Evolutionary conservation across 2,797 vertebrate genomes (phyloP), one percentile per base, ranked within the genome.

Genomic region (Uromys caudimaculatus): DNA sequence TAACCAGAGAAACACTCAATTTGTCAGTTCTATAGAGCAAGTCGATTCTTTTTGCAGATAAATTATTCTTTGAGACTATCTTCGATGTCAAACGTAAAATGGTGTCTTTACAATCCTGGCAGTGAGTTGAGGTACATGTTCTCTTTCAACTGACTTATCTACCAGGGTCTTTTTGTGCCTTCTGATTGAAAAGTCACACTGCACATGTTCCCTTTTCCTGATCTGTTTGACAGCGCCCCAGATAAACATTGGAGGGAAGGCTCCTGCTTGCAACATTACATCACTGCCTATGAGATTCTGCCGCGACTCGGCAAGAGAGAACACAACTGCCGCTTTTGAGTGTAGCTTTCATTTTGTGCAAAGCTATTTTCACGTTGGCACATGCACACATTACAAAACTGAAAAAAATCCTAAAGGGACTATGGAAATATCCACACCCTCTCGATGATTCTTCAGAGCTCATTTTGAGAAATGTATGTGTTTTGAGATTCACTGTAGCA

Each of bases 311-410:
- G 87, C 54, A 89, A 84, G 81, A 86, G 90, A 93, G 92, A 92
- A 90, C 58, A 95, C 92, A 94, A 87, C 93, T 95, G 73, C 78
- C 91, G 93, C 87, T 95, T 92, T 77, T 86, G 35, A 95, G 91
- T 93, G 47, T 84, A 91, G 81, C 92, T 97, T 97, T 78, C 96
- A 96, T 97, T 97, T 93, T 95, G 89, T 96, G 58, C 86, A 69
- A 96, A 95, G 95, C 81, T 95, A 97, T 97, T 97, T 97, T 97
- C 93, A 97, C 96, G 88, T 90, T 97, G 97, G 96, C 95, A 96
- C 83, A 96, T 96, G 97, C 95, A 90, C 88, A 96, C 95, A 94
- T 90, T 93, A 96, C 95, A 92, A 97, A 97, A 97, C 94, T 54
- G 93, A 67, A 64, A n/a, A 71, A 47, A 76, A 91, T 78, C 89